Conservation (phyloP, 2,797 vertebrate species). For the Poecilia picta region DNA sequence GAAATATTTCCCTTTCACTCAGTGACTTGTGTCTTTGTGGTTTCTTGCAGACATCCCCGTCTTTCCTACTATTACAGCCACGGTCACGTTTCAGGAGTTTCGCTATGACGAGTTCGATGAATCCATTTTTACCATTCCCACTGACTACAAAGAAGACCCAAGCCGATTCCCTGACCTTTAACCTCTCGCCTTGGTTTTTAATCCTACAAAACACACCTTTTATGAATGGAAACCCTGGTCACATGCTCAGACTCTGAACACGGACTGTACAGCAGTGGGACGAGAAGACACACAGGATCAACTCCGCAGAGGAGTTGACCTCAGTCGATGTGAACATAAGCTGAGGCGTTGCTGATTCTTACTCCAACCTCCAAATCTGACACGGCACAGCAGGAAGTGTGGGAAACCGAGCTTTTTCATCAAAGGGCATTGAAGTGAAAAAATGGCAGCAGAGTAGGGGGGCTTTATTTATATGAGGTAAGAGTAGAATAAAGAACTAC, state of each 20-base stretch:
- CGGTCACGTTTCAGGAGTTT: conserved; percentile 99
- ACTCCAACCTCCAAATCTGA: conserved; percentile 14
- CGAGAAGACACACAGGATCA: neutral
- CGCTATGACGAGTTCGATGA: conserved; percentile 93
- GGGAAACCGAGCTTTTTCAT: conserved; percentile 13
- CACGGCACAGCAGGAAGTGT: conserved; percentile 15
- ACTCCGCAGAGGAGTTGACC: neutral
- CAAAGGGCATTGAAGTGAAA: conserved; percentile 54
- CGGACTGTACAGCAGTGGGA: neutral
- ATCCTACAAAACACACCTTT: conserved; percentile 22
- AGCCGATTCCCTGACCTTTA: conserved; percentile 98
- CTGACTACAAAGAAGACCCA: conserved; percentile 96
- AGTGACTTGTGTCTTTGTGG: neutral
- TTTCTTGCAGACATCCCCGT: conserved; percentile 89
- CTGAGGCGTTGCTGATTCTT: conserved; percentile 10
- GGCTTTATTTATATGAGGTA: conserved; percentile 18
- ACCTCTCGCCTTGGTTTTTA: conserved; percentile 26
- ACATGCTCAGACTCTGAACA: neutral
- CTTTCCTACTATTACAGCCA: conserved; percentile 99
- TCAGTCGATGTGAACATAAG: neutral
- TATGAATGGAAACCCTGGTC: conserved; percentile 7
- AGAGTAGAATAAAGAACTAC: conserved; percentile 14
- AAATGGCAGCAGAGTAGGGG: conserved; percentile 15
- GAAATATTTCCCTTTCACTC: neutral
- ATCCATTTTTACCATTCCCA: conserved; percentile 94